phyloP scores from a whole-genome alignment of 2,113 vertebrate genomes.

The Haplotaxodon microlepis region DNA sequence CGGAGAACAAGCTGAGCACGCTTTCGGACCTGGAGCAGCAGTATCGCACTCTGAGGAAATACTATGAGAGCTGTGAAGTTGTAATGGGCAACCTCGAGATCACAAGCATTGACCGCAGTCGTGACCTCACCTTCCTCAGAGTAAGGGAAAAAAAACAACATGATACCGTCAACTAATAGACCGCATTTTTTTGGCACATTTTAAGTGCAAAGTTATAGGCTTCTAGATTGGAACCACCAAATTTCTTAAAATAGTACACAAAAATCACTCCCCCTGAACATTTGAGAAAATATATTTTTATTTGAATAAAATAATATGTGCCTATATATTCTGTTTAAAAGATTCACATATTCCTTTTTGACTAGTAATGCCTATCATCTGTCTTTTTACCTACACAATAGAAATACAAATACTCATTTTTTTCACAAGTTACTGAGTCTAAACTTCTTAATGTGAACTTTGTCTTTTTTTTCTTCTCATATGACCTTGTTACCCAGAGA shows the following conservation, averaged over 20 bases:
- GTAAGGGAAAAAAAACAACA: conserved; percentile 60
- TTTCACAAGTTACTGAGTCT: not conserved
- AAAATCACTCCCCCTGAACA: not conserved
- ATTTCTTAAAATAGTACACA: not conserved
- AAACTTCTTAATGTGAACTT: conserved; percentile 6
- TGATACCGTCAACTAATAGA: not conserved
- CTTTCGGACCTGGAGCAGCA: conserved; percentile 96
- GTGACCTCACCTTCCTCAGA: conserved; percentile 92
- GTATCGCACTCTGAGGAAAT: conserved; percentile 91
- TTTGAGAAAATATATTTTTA: not conserved
- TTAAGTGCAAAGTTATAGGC: not conserved
- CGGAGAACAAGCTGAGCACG: conserved; percentile 96
- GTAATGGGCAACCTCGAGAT: conserved; percentile 99
- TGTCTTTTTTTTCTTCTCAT: not conserved
- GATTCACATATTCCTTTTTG: not conserved
- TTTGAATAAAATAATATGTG: not conserved
- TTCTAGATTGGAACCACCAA: not conserved
- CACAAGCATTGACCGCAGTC: conserved; percentile 93
- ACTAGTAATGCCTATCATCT: not conserved
- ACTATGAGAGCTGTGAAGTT: conserved; percentile 97
- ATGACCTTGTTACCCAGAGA: conserved; percentile 8
- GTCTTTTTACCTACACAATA: not conserved
- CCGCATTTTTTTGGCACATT: not conserved
- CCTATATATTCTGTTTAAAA: not conserved
- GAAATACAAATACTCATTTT: not conserved